Percentiles rank a stretch among this genome's conserved stretches.
Conservation (phyloP, 2,113 vertebrate genomes). For the Rhodinocichla rosea region DNA sequence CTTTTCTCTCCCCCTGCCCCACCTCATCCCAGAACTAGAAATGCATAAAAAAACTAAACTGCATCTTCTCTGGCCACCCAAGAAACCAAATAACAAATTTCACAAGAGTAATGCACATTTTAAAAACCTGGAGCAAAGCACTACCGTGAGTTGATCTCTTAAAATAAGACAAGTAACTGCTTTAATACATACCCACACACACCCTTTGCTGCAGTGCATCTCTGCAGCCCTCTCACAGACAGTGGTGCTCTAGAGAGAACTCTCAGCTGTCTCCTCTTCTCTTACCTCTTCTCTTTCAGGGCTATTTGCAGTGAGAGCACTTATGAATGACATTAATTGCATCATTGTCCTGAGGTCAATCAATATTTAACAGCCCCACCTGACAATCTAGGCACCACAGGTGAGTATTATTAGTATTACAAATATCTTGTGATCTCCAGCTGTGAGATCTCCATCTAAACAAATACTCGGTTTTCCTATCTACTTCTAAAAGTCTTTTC, state of each 20-base stretch:
- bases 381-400: background rate
- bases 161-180: background rate
- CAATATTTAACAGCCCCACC: background rate
- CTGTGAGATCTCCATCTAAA: background rate
- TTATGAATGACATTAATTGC: background rate
- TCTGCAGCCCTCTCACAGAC: background rate
- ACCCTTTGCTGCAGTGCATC: background rate
- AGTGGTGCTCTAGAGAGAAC: accelerated
- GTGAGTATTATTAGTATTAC: background rate
- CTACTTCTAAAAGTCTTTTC: background rate
- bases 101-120: background rate
- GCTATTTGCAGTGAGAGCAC: accelerated
- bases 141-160: background rate
- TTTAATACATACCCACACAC: background rate
- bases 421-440: background rate
- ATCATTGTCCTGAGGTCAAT: background rate
- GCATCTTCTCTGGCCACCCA: background rate
- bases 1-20: accelerated
- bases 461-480: background rate
- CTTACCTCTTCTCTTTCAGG: background rate
- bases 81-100: background rate
- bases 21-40: background rate
- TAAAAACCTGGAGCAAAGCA: background rate
- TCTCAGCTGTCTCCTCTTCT: accelerated
- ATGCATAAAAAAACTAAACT: accelerated